Evolutionary conservation across 1,140 invertebrate genomes (phyloP), one percentile per base, ranked within the genome.

Genomic region (Drosophila suzukii): DNA sequence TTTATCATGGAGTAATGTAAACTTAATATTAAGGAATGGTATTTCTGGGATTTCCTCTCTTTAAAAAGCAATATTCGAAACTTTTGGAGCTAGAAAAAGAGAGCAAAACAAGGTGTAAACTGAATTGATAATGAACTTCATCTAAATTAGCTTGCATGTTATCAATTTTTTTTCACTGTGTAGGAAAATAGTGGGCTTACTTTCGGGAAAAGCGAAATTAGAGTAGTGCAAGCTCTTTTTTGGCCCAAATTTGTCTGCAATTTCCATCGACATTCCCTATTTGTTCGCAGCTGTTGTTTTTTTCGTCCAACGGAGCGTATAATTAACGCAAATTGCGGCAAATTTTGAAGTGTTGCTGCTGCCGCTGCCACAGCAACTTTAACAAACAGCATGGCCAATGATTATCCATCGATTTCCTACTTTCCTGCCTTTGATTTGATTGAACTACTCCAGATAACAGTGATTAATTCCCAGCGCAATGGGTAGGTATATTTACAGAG

Each of bases 291-390:
- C 44, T 39, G 34, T 71, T 58, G 44, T 20, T 60, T 50, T 53
- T 60, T 59, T 47, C 80, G 76, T 59, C 75, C 81, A 84, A 57
- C 81, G 81, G 81, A 84, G 81, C 81, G 59, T 84, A 84, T 84
- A 84, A 84, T 84, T 80, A 84, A 80, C 51, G 66, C 55, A 71
- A 83, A 80, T 83, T 75, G 62, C 81, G 71, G 30, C 60, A 41
- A 59, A 78, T 34, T 62, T 63, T 36, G 1, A 62, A 44, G 57
- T 58, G 54, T 59, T 63, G 50, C 20, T 30, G 53, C 17, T 36
- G n/a, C 34, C 17, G 36, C 36, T 56, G 36, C 49, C 32, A 8
- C 30, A 24, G 38, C 47, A 38, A 43, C 47, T 61, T 27, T 11
- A 39, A 13, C 47, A 32, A 51, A 58, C 12, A 46, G 30, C 41